phyloP scores from a whole-genome alignment of 2,888 invertebrate species.

The Tachystola acroxantha region DNA sequence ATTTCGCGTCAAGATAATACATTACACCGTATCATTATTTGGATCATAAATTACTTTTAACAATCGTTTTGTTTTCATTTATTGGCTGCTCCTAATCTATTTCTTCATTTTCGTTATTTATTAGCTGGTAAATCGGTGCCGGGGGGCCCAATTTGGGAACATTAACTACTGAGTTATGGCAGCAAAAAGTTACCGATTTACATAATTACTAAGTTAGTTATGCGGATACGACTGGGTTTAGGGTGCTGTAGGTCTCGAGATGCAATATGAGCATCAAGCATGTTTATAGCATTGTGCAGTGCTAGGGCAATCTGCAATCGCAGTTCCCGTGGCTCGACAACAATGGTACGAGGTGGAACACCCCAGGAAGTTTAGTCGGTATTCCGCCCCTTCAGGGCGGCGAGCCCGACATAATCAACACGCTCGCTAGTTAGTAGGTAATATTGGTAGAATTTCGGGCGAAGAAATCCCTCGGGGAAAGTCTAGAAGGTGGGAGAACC shows the following conservation, averaged over 20 bases:
- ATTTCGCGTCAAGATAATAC: constrained; percentile 25
- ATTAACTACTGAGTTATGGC: constrained; percentile 29
- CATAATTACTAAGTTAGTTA: constrained; percentile 21
- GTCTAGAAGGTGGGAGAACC: no score
- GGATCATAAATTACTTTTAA: constrained; percentile 35
- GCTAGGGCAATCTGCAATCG: no score
- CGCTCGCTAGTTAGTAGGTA: no score
- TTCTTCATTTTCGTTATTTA: constrained; percentile 38
- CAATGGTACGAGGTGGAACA: no score
- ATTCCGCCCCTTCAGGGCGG: no score
- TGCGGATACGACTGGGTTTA: constrained; percentile 13
- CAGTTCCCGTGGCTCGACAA: no score
- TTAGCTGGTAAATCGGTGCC: constrained; percentile 25
- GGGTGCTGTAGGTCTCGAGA: constrained; percentile 1
- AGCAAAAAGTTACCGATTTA: constrained; percentile 27
- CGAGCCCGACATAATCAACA: no score
- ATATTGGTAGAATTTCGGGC: no score
- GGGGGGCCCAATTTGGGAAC: constrained; percentile 24
- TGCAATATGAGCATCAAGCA: no score
- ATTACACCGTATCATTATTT: constrained; percentile 29
- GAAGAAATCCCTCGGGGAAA: no score
- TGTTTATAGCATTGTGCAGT: no score
- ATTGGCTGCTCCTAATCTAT: constrained; percentile 24
- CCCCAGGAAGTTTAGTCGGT: no score
- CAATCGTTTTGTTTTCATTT: constrained; percentile 30